A percentile compares a stretch with the other conserved stretches of the same genome.
Evolutionary conservation across 2,113 vertebrate species (phyloP).

Genomic region (Cervus canadensis): DNA sequence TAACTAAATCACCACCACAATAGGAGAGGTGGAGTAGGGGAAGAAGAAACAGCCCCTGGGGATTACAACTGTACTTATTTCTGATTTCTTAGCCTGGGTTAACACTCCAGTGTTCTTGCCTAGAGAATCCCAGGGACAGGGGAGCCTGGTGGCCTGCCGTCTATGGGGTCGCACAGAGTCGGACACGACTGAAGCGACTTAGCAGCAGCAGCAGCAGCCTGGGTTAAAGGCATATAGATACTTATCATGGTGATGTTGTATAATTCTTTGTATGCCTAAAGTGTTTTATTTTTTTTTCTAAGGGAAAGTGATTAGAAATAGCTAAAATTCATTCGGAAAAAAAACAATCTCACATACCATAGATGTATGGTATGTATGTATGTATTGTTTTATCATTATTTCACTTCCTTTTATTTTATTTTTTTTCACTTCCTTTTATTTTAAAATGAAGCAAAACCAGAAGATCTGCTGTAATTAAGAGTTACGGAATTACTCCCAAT

Average conservation of each 20-base stretch:
- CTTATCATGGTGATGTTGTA: neutral
- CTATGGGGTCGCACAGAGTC: no score
- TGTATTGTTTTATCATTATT: neutral
- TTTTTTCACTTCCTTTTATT: neutral
- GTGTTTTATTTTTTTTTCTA: neutral
- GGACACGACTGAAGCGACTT: no score
- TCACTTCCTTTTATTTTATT: neutral
- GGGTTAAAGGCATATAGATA: neutral
- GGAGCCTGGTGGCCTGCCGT: no score
- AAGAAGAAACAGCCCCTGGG: neutral
- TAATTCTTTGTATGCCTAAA: neutral
- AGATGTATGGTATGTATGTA: neutral
- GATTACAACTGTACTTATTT: neutral
- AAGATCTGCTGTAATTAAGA: neutral
- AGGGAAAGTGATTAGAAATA: neutral
- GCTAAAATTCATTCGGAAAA: neutral
- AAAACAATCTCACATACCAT: neutral
- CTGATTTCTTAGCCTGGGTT: neutral
- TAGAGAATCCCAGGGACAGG: no score
- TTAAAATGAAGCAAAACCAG: neutral
- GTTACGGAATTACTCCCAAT: neutral
- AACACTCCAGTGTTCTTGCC: no score
- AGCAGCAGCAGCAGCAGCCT: neutral
- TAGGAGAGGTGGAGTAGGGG: neutral
- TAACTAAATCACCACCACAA: neutral